These are phyloP conservation scores for Ceratotherium simum DNA, from an alignment of 2,113 vertebrate species.

Conservation along the genomic window DNA sequence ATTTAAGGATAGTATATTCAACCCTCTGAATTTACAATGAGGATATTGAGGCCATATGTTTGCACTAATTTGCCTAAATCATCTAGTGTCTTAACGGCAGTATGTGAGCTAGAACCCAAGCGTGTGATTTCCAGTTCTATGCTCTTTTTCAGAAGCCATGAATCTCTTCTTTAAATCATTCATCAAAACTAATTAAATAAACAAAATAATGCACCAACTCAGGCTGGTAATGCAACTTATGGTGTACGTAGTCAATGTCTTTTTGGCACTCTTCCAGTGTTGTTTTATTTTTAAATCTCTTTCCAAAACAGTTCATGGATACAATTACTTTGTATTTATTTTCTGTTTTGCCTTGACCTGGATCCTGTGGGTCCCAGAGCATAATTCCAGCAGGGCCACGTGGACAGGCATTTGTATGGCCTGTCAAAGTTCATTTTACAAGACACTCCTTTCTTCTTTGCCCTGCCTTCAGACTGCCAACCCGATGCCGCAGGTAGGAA, in stretches of 20 bases:
- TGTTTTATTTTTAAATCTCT: not conserved
- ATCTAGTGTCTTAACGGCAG: too few species aligned
- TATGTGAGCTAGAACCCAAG: too few species aligned
- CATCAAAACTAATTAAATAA: not conserved
- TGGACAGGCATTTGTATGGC: not conserved
- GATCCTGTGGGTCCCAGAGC: not conserved
- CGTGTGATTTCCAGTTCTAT: not conserved
- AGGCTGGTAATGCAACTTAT: not conserved
- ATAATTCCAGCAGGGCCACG: not conserved
- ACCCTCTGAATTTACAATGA: not conserved
- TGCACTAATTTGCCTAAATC: not conserved
- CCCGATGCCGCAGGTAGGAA: not conserved
- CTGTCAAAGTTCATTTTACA: not conserved
- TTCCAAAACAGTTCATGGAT: not conserved
- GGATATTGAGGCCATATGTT: not conserved
- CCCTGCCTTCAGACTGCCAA: not conserved
- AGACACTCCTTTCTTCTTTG: not conserved
- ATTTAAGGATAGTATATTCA: not conserved
- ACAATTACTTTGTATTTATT: not conserved
- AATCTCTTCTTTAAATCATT: not conserved
- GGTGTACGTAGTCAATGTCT: not conserved
- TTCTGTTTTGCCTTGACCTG: not conserved
- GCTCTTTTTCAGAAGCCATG: not conserved
- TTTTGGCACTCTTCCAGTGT: not conserved
- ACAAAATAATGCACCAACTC: not conserved